Conservation (phyloP, 2,797 vertebrate species). For the Ctenosaura bakeri region DNA sequence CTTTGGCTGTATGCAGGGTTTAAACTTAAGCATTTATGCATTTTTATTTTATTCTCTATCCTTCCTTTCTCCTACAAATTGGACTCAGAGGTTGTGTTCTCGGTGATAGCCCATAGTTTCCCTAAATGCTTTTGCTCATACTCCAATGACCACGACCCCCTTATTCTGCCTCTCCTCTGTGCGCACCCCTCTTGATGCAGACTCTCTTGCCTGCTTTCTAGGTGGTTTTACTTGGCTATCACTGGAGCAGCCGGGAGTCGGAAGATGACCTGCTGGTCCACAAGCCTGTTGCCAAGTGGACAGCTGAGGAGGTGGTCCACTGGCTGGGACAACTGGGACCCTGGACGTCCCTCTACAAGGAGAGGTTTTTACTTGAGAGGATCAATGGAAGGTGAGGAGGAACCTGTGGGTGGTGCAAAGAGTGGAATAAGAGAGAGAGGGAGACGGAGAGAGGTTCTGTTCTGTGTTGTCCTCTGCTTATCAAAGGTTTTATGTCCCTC, state of each 20-base stretch:
- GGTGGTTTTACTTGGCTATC: conserved; percentile 92
- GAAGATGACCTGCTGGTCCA: conserved; percentile 89
- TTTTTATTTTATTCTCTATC: too few species aligned
- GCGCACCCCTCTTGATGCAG: not conserved
- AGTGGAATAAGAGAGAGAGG: not conserved
- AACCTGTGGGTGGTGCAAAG: rapidly evolving
- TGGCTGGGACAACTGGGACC: conserved; percentile 93
- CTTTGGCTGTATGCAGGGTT: not conserved
- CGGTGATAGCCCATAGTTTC: not conserved
- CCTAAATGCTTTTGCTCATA: not conserved
- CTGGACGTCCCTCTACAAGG: conserved; percentile 90
- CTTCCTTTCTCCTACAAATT: too few species aligned
- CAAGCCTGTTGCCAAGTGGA: conserved; percentile 91
- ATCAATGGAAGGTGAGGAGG: conserved; percentile 92
- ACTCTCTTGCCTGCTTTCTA: conserved; percentile 59
- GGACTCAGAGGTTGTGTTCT: too few species aligned
- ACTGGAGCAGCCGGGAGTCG: conserved; percentile 90
- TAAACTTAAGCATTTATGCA: too few species aligned
- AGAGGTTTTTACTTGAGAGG: conserved; percentile 87
- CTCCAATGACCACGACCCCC: too few species aligned
- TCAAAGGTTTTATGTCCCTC: not conserved
- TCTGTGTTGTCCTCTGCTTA: rapidly evolving
- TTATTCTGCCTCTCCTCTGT: too few species aligned
- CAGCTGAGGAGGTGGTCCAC: conserved; percentile 87
- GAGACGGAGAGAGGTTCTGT: rapidly evolving